These are phyloP conservation scores for Trachelipus rathkii DNA, from an alignment of 1,140 invertebrate species.

Conservation along the genomic window DNA sequence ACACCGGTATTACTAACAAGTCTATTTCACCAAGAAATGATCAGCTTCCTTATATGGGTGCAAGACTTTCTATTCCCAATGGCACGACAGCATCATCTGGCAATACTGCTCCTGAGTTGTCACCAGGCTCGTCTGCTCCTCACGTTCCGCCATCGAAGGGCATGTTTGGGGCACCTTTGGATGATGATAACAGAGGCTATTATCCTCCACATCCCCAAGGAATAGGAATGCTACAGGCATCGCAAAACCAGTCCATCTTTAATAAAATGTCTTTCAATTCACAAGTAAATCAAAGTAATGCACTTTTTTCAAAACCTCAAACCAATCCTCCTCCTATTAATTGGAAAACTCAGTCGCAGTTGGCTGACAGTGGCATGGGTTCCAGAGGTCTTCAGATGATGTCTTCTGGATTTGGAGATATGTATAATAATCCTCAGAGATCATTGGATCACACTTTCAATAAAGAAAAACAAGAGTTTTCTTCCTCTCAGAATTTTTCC, in stretches of 20 bases:
- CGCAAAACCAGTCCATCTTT: neutral
- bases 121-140: too few relatives aligned
- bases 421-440: neutral
- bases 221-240: neutral
- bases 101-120: too few relatives aligned
- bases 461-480: neutral
- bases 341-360: neutral
- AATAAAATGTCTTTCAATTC: neutral
- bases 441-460: neutral
- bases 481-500: neutral
- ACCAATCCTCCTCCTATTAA: neutral
- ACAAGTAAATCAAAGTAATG: neutral
- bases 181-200: neutral
- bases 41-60: neutral
- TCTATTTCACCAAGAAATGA: neutral
- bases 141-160: too few relatives aligned
- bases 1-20: neutral
- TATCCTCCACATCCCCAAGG: neutral
- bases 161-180: too few relatives aligned
- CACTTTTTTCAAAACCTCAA: neutral
- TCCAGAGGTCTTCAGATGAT: neutral
- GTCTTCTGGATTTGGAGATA: neutral
- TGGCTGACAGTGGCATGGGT: neutral
- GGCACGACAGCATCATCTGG: neutral
- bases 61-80: neutral